Base-by-base conservation (phyloP, 2,888 invertebrate genomes). In the Prosopocoilus inquinatus region DNA sequence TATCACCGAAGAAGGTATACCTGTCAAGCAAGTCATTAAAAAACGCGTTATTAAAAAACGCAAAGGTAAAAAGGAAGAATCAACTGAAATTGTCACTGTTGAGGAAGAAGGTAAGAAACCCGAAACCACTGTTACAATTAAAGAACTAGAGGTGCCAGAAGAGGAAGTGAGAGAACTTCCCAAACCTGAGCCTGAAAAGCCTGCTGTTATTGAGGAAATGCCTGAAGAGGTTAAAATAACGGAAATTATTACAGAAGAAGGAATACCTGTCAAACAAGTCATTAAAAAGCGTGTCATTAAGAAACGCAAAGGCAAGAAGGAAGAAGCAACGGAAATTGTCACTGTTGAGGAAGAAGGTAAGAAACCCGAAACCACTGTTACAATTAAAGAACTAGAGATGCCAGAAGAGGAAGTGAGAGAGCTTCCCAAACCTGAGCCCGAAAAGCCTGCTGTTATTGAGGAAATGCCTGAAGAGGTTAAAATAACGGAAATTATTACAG, bases 281-380 rank as follows among this genome's bases (percentile, higher is more conserved):
- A 57, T 69, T 47, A 69, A 61, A 54, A 68, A 67, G 63, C 62
- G 70, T 51, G 63, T 66, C 57, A 64, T 72, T 50, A 66, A 67
- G 53, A 66, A 72, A 64, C 60, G 69, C 4, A 67, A 69, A 33
- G 71, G 67, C 39, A 70, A 71, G 1, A 67, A 70, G 53, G 66
- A 69, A 48, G 79, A 81, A 64, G 65, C 78, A 8, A 79, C 78
- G 1, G 76, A 77, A 68, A 79, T 80, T 32, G 67, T 70, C 43
- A 79, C 78, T 20, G 68, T 74, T 20, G 73, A 75, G 63, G 65
- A 67, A 52, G 64, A 67, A 12, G 65, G 60, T 44, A 67, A 73
- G 4, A 54, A 67, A 33, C 65, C 69, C 28, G 62, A 67, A 50
- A 64, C 62, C 0, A 60, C 64, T 5, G 66, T 70, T 8, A 59